Conservation (phyloP, 2,888 invertebrate species). For the Caenorhabditis sp. region DNA sequence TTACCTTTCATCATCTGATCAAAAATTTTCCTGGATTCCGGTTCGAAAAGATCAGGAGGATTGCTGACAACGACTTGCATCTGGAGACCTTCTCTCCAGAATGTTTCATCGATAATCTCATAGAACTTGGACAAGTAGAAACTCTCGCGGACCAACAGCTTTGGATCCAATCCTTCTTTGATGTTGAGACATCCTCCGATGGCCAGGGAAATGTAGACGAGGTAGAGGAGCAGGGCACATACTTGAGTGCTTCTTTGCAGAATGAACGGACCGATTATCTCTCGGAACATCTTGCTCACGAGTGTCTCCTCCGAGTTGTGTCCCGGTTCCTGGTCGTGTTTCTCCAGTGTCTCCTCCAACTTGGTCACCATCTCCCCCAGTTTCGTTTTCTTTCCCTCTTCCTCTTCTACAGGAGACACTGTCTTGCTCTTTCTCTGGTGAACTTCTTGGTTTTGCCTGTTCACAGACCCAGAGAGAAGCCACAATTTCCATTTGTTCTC, state of each 20-base stretch:
- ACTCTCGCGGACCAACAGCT: constrained; percentile 75
- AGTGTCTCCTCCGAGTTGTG: constrained; percentile 76
- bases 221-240: constrained; percentile 69
- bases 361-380: constrained; percentile 32
- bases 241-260: constrained; percentile 74
- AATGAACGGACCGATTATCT: constrained; percentile 81
- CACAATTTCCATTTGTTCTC: constrained; percentile 61
- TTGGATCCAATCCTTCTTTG: constrained; percentile 77
- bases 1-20: constrained; percentile 70
- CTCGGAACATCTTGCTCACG: constrained; percentile 80
- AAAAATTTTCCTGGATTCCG: constrained; percentile 66
- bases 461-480: constrained; percentile 67
- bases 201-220: constrained; percentile 76
- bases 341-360: too few relatives aligned
- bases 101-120: constrained; percentile 81
- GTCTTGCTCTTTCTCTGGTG: constrained; percentile 24
- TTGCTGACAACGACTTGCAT: constrained; percentile 82
- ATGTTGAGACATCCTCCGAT: constrained; percentile 76
- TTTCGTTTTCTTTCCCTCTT: constrained; percentile 39
- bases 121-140: constrained; percentile 82
- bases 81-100: constrained; percentile 83
- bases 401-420: constrained; percentile 41
- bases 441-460: constrained; percentile 55
- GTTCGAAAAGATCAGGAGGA: constrained; percentile 79
- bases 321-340: constrained; percentile 38